These are phyloP conservation scores for Spea hammondii DNA, from an alignment of 2,797 vertebrate species.

Conservation along the genomic window DNA sequence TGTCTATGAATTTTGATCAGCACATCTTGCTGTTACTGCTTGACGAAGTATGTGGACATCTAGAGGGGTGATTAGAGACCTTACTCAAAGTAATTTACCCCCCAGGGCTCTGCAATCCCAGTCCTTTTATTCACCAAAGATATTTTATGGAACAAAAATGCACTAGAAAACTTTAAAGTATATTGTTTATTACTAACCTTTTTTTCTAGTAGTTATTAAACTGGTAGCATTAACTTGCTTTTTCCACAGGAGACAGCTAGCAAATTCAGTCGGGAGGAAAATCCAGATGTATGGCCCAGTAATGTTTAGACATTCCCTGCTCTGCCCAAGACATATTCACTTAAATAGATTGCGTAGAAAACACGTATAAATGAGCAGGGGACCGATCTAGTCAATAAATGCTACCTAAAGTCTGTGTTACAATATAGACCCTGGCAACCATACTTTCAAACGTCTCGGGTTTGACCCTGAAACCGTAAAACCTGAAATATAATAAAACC, in stretches of 20 bases:
- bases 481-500: no score
- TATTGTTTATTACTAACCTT: constrained; percentile 20
- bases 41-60: not conserved
- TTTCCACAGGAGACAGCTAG: not conserved
- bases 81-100: constrained; percentile 42
- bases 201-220: not conserved
- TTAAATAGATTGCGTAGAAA: no score
- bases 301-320: no score
- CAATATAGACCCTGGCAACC: no score
- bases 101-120: constrained; percentile 22
- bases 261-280: no score
- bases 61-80: constrained; percentile 8
- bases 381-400: constrained; percentile 8
- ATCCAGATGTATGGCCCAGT: no score
- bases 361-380: constrained; percentile 7
- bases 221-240: constrained; percentile 8
- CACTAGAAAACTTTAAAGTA: constrained; percentile 36
- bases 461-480: no score
- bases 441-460: no score
- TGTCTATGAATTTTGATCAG: constrained; percentile 49
- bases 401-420: not conserved
- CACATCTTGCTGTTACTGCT: constrained; percentile 31
- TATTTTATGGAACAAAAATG: constrained; percentile 11
- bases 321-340: no score
- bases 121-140: constrained; percentile 19